These are phyloP conservation scores for Bettongia penicillata DNA, from an alignment of 2,113 vertebrate genomes.

Conservation along the genomic window DNA sequence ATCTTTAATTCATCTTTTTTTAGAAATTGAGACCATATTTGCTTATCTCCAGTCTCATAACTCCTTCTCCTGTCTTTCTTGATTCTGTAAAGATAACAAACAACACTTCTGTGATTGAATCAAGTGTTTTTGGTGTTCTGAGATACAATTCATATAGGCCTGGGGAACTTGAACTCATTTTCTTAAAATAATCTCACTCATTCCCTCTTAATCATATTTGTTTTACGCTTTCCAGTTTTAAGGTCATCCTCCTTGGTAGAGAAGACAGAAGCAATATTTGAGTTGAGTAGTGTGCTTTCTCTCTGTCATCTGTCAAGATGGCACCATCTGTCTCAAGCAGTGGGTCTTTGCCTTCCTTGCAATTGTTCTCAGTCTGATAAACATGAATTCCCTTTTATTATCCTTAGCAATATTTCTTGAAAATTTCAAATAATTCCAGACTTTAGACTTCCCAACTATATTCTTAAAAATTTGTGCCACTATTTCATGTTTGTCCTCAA, in stretches of 20 bases:
- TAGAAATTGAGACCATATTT: background rate
- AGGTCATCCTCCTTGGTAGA: background rate
- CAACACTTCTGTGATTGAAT: background rate
- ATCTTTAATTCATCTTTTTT: background rate
- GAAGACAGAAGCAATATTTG: background rate
- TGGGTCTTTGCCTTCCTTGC: background rate
- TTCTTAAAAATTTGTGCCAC: background rate
- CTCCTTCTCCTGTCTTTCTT: background rate
- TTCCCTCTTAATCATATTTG: background rate
- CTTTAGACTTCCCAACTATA: background rate
- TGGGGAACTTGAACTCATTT: background rate
- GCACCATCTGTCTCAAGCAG: background rate
- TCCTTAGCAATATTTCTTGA: background rate
- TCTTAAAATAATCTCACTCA: background rate
- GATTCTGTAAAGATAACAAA: background rate
- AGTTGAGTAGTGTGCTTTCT: background rate
- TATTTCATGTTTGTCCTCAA: background rate
- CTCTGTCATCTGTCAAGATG: slow-evolving; percentile 2
- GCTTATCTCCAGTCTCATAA: background rate
- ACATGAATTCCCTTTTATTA: background rate
- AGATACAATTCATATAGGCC: background rate
- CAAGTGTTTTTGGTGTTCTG: background rate
- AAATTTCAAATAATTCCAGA: background rate
- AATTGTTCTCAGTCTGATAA: background rate
- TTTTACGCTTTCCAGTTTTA: background rate